Conservation (phyloP, 2,888 invertebrate species). For the Geophilus truncorum region DNA sequence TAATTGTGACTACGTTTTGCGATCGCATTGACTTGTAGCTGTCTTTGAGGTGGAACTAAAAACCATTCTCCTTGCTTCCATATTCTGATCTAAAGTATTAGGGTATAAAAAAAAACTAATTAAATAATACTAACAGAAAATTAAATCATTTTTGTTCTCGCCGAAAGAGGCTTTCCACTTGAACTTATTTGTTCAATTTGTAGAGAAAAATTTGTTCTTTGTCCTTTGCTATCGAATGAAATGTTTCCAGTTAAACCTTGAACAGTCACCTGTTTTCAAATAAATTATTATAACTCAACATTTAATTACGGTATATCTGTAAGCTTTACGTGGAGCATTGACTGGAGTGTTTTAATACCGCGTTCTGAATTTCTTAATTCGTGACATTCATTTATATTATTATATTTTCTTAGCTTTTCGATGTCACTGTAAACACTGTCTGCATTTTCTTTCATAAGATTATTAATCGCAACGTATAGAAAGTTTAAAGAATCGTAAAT, state of each 20-base stretch:
- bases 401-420: too few relatives aligned
- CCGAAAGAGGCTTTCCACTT: too few relatives aligned
- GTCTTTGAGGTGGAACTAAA: slow-evolving; percentile 65
- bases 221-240: slow-evolving; percentile 83
- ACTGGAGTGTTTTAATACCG: neutral
- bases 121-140: too few relatives aligned
- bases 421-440: too few relatives aligned
- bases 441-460: slow-evolving; percentile 76
- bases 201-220: slow-evolving; percentile 79
- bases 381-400: neutral
- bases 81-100: neutral
- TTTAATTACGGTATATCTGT: too few relatives aligned
- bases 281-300: too few relatives aligned
- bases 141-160: slow-evolving; percentile 89
- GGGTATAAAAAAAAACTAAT: too few relatives aligned
- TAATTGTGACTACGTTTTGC: slow-evolving; percentile 69
- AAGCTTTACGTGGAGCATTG: too few relatives aligned
- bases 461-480: slow-evolving; percentile 81
- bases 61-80: slow-evolving; percentile 71
- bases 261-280: slow-evolving; percentile 87
- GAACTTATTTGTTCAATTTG: slow-evolving; percentile 91
- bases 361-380: neutral
- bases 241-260: slow-evolving; percentile 87
- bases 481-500: slow-evolving; percentile 95
- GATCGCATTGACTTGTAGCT: too few relatives aligned